Conservation (phyloP, 2,888 invertebrate genomes). For the Sylvicola cinctus region DNA sequence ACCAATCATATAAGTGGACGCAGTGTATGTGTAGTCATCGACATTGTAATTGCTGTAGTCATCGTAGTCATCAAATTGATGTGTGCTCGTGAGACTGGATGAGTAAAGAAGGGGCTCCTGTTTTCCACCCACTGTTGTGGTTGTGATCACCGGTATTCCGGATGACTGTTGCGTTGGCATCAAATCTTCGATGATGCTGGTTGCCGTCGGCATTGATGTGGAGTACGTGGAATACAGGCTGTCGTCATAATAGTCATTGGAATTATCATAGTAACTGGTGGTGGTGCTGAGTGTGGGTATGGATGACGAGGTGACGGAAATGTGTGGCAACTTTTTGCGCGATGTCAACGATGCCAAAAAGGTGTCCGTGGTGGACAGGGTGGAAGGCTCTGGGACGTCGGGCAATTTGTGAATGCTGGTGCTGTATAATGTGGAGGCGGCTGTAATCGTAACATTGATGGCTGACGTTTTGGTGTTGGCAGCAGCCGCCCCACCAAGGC, state of each 20-base stretch:
- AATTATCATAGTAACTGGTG: neutral
- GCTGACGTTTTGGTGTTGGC: neutral
- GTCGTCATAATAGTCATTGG: neutral
- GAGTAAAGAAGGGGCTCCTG: slow-evolving; percentile 5
- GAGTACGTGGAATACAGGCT: too few species aligned
- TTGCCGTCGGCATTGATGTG: too few species aligned
- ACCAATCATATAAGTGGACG: neutral
- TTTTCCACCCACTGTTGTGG: too few species aligned
- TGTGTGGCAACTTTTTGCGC: neutral
- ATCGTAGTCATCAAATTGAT: slow-evolving; percentile 1
- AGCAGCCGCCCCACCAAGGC: neutral
- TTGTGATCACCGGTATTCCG: too few species aligned
- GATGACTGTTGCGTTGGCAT: too few species aligned
- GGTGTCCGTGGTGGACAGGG: neutral
- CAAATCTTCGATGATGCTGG: too few species aligned
- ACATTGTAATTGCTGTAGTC: neutral
- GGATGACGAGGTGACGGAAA: neutral
- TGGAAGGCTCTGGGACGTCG: neutral
- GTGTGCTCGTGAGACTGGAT: slow-evolving; percentile 7
- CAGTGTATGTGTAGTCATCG: neutral
- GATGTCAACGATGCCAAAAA: neutral
- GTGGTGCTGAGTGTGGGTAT: neutral
- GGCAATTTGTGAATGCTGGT: neutral
- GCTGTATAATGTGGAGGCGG: too few species aligned
- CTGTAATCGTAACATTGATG: too few species aligned